A percentile compares a stretch with the other conserved stretches of the same genome.
Evolutionary conservation across 2,797 vertebrate species (phyloP).

Genomic region (Adrianichthys oophorus): DNA sequence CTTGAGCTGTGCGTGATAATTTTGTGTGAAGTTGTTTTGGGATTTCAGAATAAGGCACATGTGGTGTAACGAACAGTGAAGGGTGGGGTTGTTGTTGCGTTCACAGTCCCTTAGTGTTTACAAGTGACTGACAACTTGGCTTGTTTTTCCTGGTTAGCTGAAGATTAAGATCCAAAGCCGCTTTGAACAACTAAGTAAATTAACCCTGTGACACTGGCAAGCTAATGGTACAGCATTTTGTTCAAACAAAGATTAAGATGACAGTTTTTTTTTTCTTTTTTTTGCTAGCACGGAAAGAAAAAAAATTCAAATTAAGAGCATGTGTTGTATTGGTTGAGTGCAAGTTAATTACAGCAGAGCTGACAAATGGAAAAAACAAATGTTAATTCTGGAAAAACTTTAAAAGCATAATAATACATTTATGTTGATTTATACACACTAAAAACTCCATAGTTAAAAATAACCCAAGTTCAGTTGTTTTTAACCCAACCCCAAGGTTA

Average conservation of each 20-base stretch:
- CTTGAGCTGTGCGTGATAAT: slow-evolving; percentile 38
- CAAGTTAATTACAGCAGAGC: slow-evolving; percentile 17
- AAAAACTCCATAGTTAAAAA: no score
- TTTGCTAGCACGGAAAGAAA: slow-evolving; percentile 1
- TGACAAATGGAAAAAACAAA: neutral
- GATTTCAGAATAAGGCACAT: slow-evolving; percentile 34
- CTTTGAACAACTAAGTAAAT: slow-evolving; percentile 75
- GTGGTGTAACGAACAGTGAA: slow-evolving; percentile 34
- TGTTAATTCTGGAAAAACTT: no score
- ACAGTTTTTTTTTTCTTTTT: slow-evolving; percentile 12
- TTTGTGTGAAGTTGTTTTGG: slow-evolving; percentile 27
- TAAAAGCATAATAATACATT: no score
- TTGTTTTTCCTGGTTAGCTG: slow-evolving; percentile 64
- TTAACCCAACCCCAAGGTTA: no score
- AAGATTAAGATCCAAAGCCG: slow-evolving; percentile 69
- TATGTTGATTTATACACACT: no score
- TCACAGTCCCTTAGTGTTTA: slow-evolving; percentile 63
- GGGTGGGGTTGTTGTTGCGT: slow-evolving; percentile 38
- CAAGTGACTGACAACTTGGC: slow-evolving; percentile 50
- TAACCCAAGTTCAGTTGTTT: no score
- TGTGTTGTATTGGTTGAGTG: neutral
- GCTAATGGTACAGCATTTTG: slow-evolving; percentile 41
- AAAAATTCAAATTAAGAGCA: neutral
- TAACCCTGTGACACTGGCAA: slow-evolving; percentile 68
- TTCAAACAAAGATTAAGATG: slow-evolving; percentile 44